phyloP scores from a whole-genome alignment of 2,797 vertebrate genomes.

The Galago senegalensis region DNA sequence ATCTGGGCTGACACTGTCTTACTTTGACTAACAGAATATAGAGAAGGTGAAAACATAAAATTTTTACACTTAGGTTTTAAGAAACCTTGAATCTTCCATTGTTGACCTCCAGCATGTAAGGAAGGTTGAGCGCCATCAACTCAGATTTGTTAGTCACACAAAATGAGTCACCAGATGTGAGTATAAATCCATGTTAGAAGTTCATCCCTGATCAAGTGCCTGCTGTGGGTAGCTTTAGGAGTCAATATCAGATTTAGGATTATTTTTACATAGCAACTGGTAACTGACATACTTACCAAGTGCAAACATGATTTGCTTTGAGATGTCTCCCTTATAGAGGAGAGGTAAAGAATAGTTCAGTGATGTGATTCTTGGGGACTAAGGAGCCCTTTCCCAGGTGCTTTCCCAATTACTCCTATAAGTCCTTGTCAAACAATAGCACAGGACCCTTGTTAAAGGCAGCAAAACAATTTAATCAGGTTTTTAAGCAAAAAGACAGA shows the following conservation, averaged over 20 bases:
- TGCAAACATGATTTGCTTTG: background rate
- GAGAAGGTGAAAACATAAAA: background rate
- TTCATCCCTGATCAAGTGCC: background rate
- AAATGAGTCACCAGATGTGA: background rate
- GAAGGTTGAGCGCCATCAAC: background rate
- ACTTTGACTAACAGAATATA: background rate
- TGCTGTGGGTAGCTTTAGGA: background rate
- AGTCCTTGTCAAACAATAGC: background rate
- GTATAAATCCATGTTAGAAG: background rate
- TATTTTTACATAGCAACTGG: background rate
- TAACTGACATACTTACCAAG: background rate
- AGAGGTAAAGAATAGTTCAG: background rate
- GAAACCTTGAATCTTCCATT: background rate
- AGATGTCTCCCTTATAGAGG: background rate
- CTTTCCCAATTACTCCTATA: background rate
- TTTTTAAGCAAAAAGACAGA: background rate
- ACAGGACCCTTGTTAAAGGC: background rate
- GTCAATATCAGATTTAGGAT: background rate
- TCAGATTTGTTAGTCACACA: background rate
- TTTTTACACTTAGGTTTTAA: background rate
- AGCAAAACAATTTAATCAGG: background rate
- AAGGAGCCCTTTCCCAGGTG: background rate
- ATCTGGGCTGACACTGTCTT: background rate
- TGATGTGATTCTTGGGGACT: background rate
- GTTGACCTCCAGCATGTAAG: background rate